Conservation (phyloP, 2,888 invertebrate species). For the Mystacides longicornis region DNA sequence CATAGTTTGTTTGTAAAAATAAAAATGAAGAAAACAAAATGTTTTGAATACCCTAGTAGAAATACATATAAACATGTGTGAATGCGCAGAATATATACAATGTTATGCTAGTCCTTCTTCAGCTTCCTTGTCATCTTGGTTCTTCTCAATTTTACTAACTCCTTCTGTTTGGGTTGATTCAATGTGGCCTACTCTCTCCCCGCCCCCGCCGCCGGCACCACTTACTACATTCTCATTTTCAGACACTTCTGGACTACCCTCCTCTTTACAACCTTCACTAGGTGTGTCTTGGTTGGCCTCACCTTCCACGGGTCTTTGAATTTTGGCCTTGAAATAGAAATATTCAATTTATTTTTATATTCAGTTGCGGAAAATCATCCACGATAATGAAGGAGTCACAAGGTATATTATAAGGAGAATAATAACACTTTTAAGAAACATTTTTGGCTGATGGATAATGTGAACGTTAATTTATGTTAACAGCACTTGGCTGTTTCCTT, state of each 20-base stretch:
- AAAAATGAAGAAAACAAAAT: too few species aligned
- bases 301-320: background rate
- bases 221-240: background rate
- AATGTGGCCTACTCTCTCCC: background rate
- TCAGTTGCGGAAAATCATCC: too few species aligned
- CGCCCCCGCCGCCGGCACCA: background rate
- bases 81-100: background rate
- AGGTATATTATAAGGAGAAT: too few species aligned
- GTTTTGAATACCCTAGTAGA: too few species aligned
- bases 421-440: too few species aligned
- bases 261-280: background rate
- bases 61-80: too few species aligned
- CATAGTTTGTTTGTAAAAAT: too few species aligned
- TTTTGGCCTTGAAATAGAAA: constrained; percentile 8
- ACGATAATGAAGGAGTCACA: too few species aligned
- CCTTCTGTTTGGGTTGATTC: background rate
- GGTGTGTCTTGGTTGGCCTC: background rate
- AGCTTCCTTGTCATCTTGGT: background rate
- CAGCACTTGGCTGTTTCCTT: too few species aligned
- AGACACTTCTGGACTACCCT: background rate
- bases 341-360: background rate
- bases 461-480: too few species aligned
- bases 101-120: constrained; percentile 7
- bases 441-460: too few species aligned
- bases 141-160: background rate